These are phyloP conservation scores for Scatophagus argus DNA, from an alignment of 2,113 vertebrate species.

Conservation along the genomic window DNA sequence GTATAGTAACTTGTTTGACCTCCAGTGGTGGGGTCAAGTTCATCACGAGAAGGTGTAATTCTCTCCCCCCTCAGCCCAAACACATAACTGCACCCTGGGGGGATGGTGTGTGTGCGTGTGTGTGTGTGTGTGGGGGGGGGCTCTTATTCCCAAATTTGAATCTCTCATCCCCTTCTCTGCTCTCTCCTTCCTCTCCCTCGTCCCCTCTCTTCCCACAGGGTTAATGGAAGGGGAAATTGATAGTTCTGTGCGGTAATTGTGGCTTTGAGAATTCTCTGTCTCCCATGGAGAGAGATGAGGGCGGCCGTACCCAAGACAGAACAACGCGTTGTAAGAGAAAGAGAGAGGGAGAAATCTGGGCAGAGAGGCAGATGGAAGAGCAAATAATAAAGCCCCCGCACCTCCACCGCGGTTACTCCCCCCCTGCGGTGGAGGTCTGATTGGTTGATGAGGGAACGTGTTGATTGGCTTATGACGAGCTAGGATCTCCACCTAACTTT, in stretches of 20 bases:
- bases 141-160: constrained; percentile 74
- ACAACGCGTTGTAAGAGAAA: constrained; percentile 34
- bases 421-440: constrained; percentile 52
- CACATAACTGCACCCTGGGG: constrained; percentile 54
- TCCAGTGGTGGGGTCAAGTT: constrained; percentile 70
- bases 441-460: constrained; percentile 70
- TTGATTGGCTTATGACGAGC: constrained; percentile 77
- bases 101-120: background rate
- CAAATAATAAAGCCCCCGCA: constrained; percentile 32
- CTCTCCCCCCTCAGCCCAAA: constrained; percentile 50
- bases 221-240: constrained; percentile 85
- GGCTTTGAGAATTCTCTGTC: constrained; percentile 79
- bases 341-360: constrained; percentile 15
- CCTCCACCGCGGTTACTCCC: background rate
- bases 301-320: constrained; percentile 62
- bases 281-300: constrained; percentile 72
- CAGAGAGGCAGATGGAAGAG: constrained; percentile 43
- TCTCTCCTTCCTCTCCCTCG: constrained; percentile 37
- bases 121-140: background rate
- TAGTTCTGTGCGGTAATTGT: constrained; percentile 83
- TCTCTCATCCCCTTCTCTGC: constrained; percentile 56
- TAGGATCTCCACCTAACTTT: constrained; percentile 58
- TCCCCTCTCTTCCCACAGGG: constrained; percentile 74
- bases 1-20: constrained; percentile 75
- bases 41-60: constrained; percentile 64